Base-by-base conservation (phyloP, 1,140 invertebrate species). In the Plodia interpunctella region DNA sequence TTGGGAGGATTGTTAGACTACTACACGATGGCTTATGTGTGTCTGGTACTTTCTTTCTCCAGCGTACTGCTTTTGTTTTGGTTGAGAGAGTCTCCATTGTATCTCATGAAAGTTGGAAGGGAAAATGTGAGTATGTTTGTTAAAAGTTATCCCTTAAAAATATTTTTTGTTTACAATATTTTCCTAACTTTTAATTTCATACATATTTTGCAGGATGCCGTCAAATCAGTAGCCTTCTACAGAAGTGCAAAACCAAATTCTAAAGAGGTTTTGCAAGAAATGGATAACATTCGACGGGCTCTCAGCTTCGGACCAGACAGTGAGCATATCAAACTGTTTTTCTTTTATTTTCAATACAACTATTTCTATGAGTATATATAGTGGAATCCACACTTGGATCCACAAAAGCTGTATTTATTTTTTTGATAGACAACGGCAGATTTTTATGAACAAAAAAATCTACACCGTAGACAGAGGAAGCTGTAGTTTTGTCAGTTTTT, bases 211-310 rank as follows among this genome's bases (percentile, higher is more conserved):
- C 54, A 87, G 84, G 79, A 80, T 60, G 82, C 84, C 1, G 63
- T 59, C 6, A 62, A 65, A 38, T 72, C 82, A 0, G 51, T 83
- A 49, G 75, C 79, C 0, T 83, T 80, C 35, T 87, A 79, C 30
- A 73, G 79, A 70, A 57, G 66, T 10, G 17, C 62, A 19, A 75
- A 78, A 17, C 17, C 64, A 5, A 51, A 72, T 32, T 79, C 76
- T 0, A 83, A 80, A 60, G 66, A 70, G 50, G 78, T 85, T 0
- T 2, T 68, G 0, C 59, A 78, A 35, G 84, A 85, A 56, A 60
- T 87, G 5, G 64, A 64, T 35, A 63, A 55, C 6, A 73, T 85
- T 9, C 68, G 52, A 21, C 55, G 72, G 13, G 62, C 68, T 0
- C 55, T 84, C 0, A 75, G 76, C 44, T 35, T 35, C 9, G 32